A percentile compares a stretch with the other conserved stretches of the same genome.
phyloP scores from a whole-genome alignment of 37 sponge, comb jelly and placozoan species.

The Beroe ovata region DNA sequence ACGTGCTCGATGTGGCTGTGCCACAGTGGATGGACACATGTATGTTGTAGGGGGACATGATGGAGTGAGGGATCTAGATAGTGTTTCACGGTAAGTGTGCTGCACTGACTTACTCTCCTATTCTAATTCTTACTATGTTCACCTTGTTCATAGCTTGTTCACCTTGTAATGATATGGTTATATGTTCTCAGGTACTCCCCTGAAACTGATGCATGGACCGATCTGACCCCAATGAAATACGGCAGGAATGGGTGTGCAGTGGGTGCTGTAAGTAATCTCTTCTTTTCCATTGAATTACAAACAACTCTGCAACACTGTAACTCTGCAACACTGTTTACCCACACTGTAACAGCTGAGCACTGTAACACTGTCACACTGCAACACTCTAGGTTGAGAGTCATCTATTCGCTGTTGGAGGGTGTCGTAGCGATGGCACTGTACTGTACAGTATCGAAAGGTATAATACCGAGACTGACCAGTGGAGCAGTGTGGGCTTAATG shows the following conservation, averaged over 20 bases:
- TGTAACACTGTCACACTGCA: too few species aligned
- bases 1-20: constrained; percentile 49
- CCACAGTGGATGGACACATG: constrained; percentile 58
- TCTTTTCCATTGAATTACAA: too few species aligned
- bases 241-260: constrained; percentile 65
- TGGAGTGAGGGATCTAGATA: constrained; percentile 52
- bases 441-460: constrained; percentile 65
- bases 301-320: too few species aligned
- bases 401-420: constrained; percentile 53
- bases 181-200: constrained; percentile 63
- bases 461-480: constrained; percentile 65
- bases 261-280: constrained; percentile 51
- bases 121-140: too few species aligned
- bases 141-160: too few species aligned
- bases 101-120: too few species aligned
- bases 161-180: too few species aligned
- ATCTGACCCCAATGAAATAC: constrained; percentile 50
- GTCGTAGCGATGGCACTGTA: constrained; percentile 61
- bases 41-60: constrained; percentile 59
- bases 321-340: too few species aligned
- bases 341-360: too few species aligned
- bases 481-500: constrained; percentile 64
- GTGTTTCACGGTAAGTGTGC: constrained; percentile 20
- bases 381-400: constrained; percentile 19
- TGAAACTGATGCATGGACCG: constrained; percentile 57